Conservation (phyloP, 2,888 invertebrate genomes). For the Ophion slaviceki region DNA sequence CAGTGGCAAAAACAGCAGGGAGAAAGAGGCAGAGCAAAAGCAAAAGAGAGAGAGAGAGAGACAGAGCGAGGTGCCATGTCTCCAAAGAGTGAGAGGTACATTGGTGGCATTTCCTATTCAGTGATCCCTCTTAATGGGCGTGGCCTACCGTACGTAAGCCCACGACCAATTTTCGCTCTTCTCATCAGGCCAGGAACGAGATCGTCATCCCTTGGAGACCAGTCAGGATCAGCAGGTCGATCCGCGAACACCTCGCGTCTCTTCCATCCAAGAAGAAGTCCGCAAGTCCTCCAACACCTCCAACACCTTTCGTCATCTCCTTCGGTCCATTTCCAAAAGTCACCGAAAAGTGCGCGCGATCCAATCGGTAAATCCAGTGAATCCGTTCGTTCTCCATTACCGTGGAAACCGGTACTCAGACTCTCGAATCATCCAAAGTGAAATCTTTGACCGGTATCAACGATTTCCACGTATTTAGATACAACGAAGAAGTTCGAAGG, state of each 20-base stretch:
- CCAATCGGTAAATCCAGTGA: conserved; percentile 5
- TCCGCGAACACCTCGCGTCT: conserved; percentile 60
- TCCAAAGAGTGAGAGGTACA: conserved; percentile 27
- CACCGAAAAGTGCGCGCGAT: not conserved
- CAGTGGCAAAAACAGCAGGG: conserved; percentile 5
- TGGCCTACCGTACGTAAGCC: conserved; percentile 29
- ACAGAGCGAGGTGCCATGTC: not conserved
- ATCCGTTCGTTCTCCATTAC: not conserved
- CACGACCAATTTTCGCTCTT: conserved; percentile 35
- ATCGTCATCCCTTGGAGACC: conserved; percentile 64
- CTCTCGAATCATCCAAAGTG: not conserved
- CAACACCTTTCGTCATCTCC: not conserved
- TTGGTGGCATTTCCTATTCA: conserved; percentile 28
- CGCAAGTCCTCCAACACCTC: not conserved
- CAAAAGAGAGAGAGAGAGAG: not conserved
- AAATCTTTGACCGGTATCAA: not conserved
- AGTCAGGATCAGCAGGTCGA: conserved; percentile 77
- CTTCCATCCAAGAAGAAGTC: not conserved
- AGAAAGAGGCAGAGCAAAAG: conserved; percentile 1
- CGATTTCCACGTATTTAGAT: not conserved
- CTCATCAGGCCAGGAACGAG: conserved; percentile 58
- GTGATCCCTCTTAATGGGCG: conserved; percentile 44
- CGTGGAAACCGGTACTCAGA: not conserved
- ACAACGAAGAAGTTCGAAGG: not conserved
- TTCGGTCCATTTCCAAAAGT: not conserved